These are phyloP conservation scores for Acronicta alni DNA, from an alignment of 2,888 invertebrate genomes.

Conservation along the genomic window DNA sequence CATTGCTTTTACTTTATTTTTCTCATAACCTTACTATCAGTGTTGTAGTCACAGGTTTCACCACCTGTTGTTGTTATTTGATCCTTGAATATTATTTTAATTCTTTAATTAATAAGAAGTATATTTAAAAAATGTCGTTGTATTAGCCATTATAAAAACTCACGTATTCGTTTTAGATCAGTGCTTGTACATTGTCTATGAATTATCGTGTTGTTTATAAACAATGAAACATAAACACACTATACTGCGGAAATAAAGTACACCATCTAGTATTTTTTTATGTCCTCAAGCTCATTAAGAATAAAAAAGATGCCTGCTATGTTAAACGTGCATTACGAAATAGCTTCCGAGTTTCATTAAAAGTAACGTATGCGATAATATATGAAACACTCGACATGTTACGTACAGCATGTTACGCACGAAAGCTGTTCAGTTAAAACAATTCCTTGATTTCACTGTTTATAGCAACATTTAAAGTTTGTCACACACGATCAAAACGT, in stretches of 20 bases:
- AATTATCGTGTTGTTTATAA: slow-evolving; percentile 12
- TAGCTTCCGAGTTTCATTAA: slow-evolving; percentile 24
- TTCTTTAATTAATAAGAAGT: neutral
- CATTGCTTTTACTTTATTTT: neutral
- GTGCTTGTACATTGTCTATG: slow-evolving; percentile 2
- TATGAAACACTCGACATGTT: slow-evolving; percentile 24
- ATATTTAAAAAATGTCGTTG: neutral
- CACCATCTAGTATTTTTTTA: slow-evolving; percentile 20
- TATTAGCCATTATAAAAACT: slow-evolving; percentile 5
- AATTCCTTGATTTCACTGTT: slow-evolving; percentile 54
- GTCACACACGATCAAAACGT: neutral
- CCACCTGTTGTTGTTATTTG: neutral
- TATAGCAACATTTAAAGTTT: slow-evolving; percentile 27
- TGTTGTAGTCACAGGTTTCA: neutral
- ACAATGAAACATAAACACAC: slow-evolving; percentile 37
- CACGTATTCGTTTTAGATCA: slow-evolving; percentile 13
- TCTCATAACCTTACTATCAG: slow-evolving; percentile 1
- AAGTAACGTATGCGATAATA: slow-evolving; percentile 1
- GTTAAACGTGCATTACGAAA: slow-evolving; percentile 34
- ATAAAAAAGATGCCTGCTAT: slow-evolving; percentile 38
- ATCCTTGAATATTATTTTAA: neutral
- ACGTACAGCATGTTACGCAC: slow-evolving; percentile 24
- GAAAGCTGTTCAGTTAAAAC: slow-evolving; percentile 46
- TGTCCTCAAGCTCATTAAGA: slow-evolving; percentile 24
- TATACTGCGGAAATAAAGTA: slow-evolving; percentile 22